phyloP scores from a whole-genome alignment of 2,797 vertebrate genomes.

The Nasua narica region DNA sequence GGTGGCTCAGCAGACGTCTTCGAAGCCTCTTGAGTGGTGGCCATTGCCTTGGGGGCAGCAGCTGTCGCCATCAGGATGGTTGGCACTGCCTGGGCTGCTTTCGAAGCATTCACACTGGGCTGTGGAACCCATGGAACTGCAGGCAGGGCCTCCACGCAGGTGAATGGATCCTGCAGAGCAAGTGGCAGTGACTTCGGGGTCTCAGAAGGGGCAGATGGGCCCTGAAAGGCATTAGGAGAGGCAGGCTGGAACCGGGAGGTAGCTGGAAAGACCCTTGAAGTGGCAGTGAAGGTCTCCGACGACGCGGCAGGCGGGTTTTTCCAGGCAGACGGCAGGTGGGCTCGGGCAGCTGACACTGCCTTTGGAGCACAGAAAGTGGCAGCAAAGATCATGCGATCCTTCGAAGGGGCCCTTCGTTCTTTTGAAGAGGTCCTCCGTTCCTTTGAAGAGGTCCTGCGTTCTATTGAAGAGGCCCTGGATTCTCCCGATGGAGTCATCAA shows the following conservation, averaged over 20 bases:
- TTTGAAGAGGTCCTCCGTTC: slow-evolving; percentile 51
- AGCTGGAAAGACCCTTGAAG: slow-evolving; percentile 51
- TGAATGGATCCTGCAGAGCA: slow-evolving; percentile 52
- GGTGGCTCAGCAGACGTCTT: background rate
- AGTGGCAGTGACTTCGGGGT: slow-evolving; percentile 59
- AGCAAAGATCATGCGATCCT: slow-evolving; percentile 68
- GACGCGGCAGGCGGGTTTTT: slow-evolving; percentile 17
- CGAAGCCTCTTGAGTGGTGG: background rate
- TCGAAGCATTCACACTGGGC: background rate
- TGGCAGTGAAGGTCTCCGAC: slow-evolving; percentile 26
- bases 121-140: slow-evolving; percentile 35
- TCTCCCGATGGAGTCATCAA: slow-evolving; percentile 56
- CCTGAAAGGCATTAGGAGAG: slow-evolving; percentile 40
- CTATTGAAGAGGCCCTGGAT: slow-evolving; percentile 43
- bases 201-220: slow-evolving; percentile 32
- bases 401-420: slow-evolving; percentile 51
- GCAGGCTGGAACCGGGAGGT: slow-evolving; percentile 66
- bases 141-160: slow-evolving; percentile 52
- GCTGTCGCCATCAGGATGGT: slow-evolving; percentile 19
- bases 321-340: slow-evolving; percentile 50
- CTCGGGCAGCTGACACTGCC: background rate
- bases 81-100: background rate
- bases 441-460: slow-evolving; percentile 48
- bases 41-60: slow-evolving; percentile 24
- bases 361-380: slow-evolving; percentile 55